phyloP scores from a whole-genome alignment of 2,113 vertebrate species.

The Oncorhynchus keta region DNA sequence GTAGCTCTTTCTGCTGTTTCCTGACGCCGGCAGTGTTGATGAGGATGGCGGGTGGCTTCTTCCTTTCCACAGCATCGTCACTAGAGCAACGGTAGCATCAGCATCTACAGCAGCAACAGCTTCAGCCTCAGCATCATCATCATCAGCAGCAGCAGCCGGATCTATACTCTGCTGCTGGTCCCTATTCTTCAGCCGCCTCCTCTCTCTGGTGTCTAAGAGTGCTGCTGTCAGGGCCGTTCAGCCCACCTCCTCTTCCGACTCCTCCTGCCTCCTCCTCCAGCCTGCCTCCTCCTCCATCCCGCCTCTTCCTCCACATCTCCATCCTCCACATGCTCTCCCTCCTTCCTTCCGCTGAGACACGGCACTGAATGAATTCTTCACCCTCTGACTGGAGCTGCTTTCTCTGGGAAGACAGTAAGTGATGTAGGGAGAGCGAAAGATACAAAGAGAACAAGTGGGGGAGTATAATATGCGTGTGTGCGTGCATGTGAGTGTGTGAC shows the following conservation, averaged over 20 bases:
- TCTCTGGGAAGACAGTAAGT: conserved; percentile 72
- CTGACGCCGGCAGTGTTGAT: conserved; percentile 42
- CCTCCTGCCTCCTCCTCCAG: conserved; percentile 49
- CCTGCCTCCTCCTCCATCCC: conserved; percentile 17
- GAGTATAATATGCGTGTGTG: conserved; percentile 7
- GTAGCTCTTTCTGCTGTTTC: conserved; percentile 40
- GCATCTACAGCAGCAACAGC: conserved; percentile 24
- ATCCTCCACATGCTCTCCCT: conserved; percentile 58
- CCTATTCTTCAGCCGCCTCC: conserved; percentile 37
- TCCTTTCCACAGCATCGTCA: conserved; percentile 40
- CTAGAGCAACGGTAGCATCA: conserved; percentile 55
- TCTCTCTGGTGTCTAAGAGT: conserved; percentile 34
- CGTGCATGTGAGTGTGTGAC: conserved; percentile 7
- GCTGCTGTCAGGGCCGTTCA: conserved; percentile 58
- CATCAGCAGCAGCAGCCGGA: not conserved
- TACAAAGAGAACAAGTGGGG: not conserved
- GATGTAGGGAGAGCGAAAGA: conserved; percentile 31
- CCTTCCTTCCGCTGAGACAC: conserved; percentile 61
- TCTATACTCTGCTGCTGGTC: not conserved
- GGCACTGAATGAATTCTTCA: conserved; percentile 68
- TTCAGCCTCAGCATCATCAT: not conserved
- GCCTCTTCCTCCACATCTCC: conserved; percentile 52
- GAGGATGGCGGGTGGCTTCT: conserved; percentile 48
- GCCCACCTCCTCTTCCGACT: conserved; percentile 54
- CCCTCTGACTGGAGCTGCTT: conserved; percentile 65